Evolutionary conservation across 2,888 invertebrate species (phyloP).

Genomic region (Asteroscopus sphinx): DNA sequence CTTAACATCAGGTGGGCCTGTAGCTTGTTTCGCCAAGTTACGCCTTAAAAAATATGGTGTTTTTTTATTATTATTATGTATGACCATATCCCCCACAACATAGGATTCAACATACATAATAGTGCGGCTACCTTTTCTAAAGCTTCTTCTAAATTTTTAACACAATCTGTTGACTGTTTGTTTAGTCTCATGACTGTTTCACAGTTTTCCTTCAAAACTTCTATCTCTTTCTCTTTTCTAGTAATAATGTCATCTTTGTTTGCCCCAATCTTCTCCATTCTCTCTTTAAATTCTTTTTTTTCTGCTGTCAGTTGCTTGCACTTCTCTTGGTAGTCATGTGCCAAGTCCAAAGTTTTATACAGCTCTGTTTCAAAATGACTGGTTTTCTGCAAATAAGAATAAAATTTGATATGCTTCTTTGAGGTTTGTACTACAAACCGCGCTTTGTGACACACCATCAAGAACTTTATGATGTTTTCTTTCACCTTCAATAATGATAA

Average conservation of each 20-base stretch:
- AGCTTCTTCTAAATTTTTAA: slow-evolving; percentile 90
- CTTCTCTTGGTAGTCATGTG: slow-evolving; percentile 92
- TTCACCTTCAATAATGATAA: too few relatives aligned
- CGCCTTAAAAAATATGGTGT: too few relatives aligned
- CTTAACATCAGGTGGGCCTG: too few relatives aligned
- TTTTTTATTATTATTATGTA: too few relatives aligned
- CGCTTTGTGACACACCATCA: too few relatives aligned
- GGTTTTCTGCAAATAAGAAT: slow-evolving; percentile 77
- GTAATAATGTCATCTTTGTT: slow-evolving; percentile 69
- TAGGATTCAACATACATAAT: not conserved
- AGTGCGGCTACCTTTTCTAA: slow-evolving; percentile 82
- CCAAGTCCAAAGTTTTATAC: slow-evolving; percentile 92
- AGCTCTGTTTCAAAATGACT: slow-evolving; percentile 92
- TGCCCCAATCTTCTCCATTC: slow-evolving; percentile 73
- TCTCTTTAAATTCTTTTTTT: slow-evolving; percentile 75
- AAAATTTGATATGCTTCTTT: not conserved
- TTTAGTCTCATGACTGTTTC: slow-evolving; percentile 87
- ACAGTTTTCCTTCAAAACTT: slow-evolving; percentile 85
- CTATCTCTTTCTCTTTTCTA: slow-evolving; percentile 79
- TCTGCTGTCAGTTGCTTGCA: slow-evolving; percentile 88
- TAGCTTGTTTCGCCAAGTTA: too few relatives aligned
- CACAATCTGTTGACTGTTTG: slow-evolving; percentile 89
- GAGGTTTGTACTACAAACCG: too few relatives aligned
- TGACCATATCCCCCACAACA: too few relatives aligned
- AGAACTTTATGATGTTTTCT: too few relatives aligned